A percentile compares a stretch with the other conserved stretches of the same genome.
Conservation (phyloP, 2,113 vertebrate species). For the Coracopsis vasa region DNA sequence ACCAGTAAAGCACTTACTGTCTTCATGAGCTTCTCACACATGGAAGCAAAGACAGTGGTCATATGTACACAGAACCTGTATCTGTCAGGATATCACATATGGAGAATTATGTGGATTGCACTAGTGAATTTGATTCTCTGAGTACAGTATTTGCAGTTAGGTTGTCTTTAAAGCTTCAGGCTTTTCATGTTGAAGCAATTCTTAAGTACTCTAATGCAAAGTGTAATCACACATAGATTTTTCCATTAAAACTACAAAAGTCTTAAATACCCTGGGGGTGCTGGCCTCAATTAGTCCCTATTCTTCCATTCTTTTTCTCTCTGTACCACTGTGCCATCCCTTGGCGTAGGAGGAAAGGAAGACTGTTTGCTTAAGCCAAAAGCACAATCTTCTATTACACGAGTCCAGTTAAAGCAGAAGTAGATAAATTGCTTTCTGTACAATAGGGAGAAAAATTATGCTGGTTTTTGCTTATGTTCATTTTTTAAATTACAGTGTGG, state of each 20-base stretch:
- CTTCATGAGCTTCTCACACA: neutral
- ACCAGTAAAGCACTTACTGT: neutral
- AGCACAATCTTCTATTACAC: constrained; percentile 19
- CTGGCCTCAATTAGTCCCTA: constrained; percentile 44
- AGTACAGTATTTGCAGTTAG: neutral
- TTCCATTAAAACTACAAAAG: constrained; percentile 63
- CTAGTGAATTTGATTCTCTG: neutral
- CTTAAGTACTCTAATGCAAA: constrained; percentile 33
- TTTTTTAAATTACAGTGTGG: neutral
- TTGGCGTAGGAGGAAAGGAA: neutral
- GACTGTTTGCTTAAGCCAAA: constrained; percentile 1
- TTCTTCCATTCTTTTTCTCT: constrained; percentile 30
- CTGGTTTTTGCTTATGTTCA: neutral
- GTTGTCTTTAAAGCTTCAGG: neutral
- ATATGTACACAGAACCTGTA: neutral
- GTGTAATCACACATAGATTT: constrained; percentile 64
- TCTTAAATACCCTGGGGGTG: constrained; percentile 41
- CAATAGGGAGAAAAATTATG: constrained; percentile 33
- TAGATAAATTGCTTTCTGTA: constrained; percentile 38
- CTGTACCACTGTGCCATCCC: constrained; percentile 22
- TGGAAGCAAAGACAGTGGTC: neutral
- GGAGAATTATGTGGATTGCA: neutral
- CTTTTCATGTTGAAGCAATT: constrained; percentile 21
- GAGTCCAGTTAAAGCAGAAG: constrained; percentile 44
- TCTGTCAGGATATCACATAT: neutral